Conservation (phyloP, 2,888 invertebrate species). For the Hypercompe scribonia region DNA sequence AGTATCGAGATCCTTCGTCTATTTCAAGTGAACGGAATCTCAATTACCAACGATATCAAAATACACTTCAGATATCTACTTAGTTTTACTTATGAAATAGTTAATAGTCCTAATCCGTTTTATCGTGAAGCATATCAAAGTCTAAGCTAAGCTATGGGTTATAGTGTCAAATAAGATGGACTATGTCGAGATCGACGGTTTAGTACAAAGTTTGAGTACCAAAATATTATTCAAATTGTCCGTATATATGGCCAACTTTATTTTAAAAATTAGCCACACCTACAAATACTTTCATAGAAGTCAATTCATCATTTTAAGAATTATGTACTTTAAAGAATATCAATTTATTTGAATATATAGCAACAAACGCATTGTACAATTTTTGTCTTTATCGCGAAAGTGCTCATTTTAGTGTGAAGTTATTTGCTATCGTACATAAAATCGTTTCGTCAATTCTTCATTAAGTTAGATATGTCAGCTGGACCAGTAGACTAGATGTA, state of each 20-base stretch:
- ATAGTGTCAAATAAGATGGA: slow-evolving; percentile 78
- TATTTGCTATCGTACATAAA: slow-evolving; percentile 2
- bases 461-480: slow-evolving; percentile 9
- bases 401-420: slow-evolving; percentile 16
- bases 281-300: slow-evolving; percentile 44
- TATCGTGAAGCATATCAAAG: slow-evolving; percentile 69
- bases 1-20: slow-evolving; percentile 53
- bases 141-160: slow-evolving; percentile 79
- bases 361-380: slow-evolving; percentile 51
- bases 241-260: slow-evolving; percentile 49
- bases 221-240: slow-evolving; percentile 78
- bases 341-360: slow-evolving; percentile 48
- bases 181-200: slow-evolving; percentile 75
- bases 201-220: slow-evolving; percentile 82
- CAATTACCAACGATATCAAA: slow-evolving; percentile 62
- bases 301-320: slow-evolving; percentile 48
- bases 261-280: slow-evolving; percentile 34
- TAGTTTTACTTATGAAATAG: slow-evolving; percentile 76
- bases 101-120: slow-evolving; percentile 63
- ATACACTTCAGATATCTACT: slow-evolving; percentile 65
- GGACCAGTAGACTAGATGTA: not conserved
- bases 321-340: slow-evolving; percentile 42
- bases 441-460: slow-evolving; percentile 7
- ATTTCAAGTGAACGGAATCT: slow-evolving; percentile 48
- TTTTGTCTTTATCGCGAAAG: slow-evolving; percentile 32